Percentiles rank a stretch among this genome's conserved stretches.
Conservation (phyloP, 2,888 invertebrate genomes). For the Aphodius granarius region DNA sequence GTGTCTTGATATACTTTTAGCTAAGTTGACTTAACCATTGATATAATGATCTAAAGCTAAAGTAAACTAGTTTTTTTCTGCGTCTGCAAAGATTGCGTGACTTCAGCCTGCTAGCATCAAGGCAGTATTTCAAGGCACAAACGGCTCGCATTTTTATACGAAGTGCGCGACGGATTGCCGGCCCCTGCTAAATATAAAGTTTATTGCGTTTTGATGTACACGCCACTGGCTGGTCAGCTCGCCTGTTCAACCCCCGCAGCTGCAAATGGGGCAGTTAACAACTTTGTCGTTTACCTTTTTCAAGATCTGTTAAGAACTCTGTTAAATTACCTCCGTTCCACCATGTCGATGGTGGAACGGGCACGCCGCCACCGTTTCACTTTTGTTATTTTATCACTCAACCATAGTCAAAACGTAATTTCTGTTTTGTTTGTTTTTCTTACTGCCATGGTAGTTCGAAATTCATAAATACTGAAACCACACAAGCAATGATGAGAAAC, state of each 20-base stretch:
- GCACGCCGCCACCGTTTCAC: not conserved
- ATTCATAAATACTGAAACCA: too few relatives aligned
- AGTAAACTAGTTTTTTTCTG: not conserved
- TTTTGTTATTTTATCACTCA: too few relatives aligned
- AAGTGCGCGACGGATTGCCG: not conserved
- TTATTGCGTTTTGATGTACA: slow-evolving; percentile 14
- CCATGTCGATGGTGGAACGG: too few relatives aligned
- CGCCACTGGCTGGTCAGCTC: not conserved
- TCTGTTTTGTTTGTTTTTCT: not conserved
- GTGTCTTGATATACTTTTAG: too few relatives aligned
- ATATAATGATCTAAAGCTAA: too few relatives aligned
- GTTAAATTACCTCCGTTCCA: slow-evolving; percentile 5
- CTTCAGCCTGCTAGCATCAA: not conserved
- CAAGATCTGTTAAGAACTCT: slow-evolving; percentile 6
- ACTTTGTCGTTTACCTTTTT: slow-evolving; percentile 11
- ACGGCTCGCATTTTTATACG: slow-evolving; percentile 9
- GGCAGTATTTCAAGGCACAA: slow-evolving; percentile 9
- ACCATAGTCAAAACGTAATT: too few relatives aligned
- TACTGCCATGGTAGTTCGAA: not conserved
- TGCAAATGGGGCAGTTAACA: slow-evolving; percentile 7
- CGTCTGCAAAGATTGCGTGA: not conserved
- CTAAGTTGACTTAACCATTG: too few relatives aligned
- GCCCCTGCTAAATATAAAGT: slow-evolving; percentile 10
- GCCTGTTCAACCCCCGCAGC: not conserved
- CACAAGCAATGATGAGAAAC: too few relatives aligned